phyloP scores from a whole-genome alignment of 2,888 invertebrate genomes.

The Gibbula magus region DNA sequence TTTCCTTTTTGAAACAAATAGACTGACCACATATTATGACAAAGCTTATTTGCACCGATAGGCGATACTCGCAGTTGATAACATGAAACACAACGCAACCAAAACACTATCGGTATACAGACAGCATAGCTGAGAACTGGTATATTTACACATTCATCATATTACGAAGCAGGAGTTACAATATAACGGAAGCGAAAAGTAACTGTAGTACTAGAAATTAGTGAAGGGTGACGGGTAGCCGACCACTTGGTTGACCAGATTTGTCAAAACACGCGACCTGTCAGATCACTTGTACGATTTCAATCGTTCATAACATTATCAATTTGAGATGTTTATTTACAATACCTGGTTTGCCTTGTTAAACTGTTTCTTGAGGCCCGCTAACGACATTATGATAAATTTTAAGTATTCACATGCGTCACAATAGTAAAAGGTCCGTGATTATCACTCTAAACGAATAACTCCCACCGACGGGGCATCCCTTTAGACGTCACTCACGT shows the following conservation, averaged over 20 bases:
- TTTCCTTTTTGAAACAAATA: too few species aligned
- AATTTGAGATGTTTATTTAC: conserved; percentile 50
- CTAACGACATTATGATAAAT: conserved; percentile 90
- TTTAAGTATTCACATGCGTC: not conserved
- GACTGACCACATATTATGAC: too few species aligned
- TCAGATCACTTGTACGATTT: not conserved
- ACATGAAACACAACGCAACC: not conserved
- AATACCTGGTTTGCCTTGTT: conserved; percentile 99
- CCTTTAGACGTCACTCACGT: conserved; percentile 34
- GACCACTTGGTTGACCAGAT: not conserved
- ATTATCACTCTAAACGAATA: conserved; percentile 19
- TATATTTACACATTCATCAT: not conserved
- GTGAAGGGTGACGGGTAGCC: not conserved
- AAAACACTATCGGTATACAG: not conserved
- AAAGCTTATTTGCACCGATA: too few species aligned
- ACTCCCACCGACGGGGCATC: conserved; percentile 40
- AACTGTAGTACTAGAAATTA: not conserved
- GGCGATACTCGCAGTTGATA: too few species aligned
- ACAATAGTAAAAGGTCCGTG: conserved; percentile 26
- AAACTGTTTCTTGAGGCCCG: conserved; percentile 98
- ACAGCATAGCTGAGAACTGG: not conserved
- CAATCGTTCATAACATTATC: not conserved
- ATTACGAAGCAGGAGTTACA: not conserved
- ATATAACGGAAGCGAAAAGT: not conserved
- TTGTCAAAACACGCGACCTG: conserved; percentile 9